Evolutionary conservation across 2,888 invertebrate genomes (phyloP).

Genomic region (Barypeithes pellucidus): DNA sequence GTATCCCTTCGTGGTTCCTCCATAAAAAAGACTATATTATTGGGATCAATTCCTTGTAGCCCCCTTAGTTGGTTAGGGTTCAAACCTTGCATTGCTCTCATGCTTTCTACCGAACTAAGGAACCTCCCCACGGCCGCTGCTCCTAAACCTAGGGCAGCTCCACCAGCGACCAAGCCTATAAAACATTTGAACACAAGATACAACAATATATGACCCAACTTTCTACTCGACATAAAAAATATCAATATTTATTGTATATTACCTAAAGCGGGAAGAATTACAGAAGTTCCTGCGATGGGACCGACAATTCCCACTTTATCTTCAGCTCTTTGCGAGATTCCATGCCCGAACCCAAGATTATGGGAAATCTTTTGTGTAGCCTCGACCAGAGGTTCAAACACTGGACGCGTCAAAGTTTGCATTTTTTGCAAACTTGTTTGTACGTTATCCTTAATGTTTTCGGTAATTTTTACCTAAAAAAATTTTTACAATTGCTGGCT

Average conservation of each 20-base stretch:
- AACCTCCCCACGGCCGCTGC: constrained; percentile 85
- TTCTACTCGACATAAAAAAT: too few species aligned
- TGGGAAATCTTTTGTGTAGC: constrained; percentile 86
- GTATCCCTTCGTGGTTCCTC: constrained; percentile 59
- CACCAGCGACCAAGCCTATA: constrained; percentile 81
- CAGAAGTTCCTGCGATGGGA: constrained; percentile 74
- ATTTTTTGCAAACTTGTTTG: constrained; percentile 81
- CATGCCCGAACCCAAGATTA: constrained; percentile 72
- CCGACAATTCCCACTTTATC: constrained; percentile 79
- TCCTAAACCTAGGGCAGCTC: constrained; percentile 85
- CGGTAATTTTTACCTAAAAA: constrained; percentile 75
- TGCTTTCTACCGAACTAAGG: constrained; percentile 69
- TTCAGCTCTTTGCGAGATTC: constrained; percentile 68
- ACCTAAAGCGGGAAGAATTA: constrained; percentile 82
- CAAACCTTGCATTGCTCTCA: constrained; percentile 61
- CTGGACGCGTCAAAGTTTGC: constrained; percentile 79
- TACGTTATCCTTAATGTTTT: constrained; percentile 82
- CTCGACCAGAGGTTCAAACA: constrained; percentile 83
- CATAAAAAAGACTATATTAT: constrained; percentile 65
- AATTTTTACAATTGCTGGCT: too few species aligned
- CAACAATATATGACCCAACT: too few species aligned
- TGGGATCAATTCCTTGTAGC: constrained; percentile 59
- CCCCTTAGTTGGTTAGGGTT: constrained; percentile 64
- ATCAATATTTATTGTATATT: background rate
- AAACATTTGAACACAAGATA: too few species aligned